A percentile compares a stretch with the other conserved stretches of the same genome.
Evolutionary conservation across 2,888 invertebrate genomes (phyloP).

Genomic region (Hydriomena furcata): DNA sequence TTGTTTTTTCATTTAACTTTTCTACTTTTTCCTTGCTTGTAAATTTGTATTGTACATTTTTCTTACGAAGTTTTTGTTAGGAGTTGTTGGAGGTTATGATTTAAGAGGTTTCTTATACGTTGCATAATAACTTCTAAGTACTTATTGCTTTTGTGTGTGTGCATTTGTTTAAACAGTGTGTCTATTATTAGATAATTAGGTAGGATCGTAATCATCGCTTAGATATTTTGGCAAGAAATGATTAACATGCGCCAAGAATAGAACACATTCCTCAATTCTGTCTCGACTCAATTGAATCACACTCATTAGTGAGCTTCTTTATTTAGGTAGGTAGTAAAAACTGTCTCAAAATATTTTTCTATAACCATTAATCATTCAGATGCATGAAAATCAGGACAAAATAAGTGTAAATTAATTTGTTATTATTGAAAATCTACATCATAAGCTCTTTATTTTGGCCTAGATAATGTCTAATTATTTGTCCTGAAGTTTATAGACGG

Average conservation of each 20-base stretch:
- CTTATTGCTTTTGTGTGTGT: background rate
- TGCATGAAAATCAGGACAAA: background rate
- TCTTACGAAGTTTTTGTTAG: no score
- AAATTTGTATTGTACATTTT: no score
- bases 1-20: no score
- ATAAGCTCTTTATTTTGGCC: no score
- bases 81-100: no score
- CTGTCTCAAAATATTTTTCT: conserved; percentile 9
- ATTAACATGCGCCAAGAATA: conserved; percentile 34
- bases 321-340: conserved; percentile 17
- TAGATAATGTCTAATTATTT: no score
- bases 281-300: conserved; percentile 31
- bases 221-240: conserved; percentile 39
- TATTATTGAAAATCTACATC: no score
- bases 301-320: conserved; percentile 26
- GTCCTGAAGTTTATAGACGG: no score
- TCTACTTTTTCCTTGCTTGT: no score
- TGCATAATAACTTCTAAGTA: background rate
- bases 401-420: no score
- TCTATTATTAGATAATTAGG: conserved; percentile 25
- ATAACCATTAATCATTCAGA: conserved; percentile 1
- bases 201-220: conserved; percentile 30
- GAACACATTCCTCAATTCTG: conserved; percentile 26
- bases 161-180: conserved; percentile 12
- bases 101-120: background rate